Percentiles rank a stretch among this genome's conserved stretches.
These are phyloP conservation scores for Andinoacara biseriatus DNA, from an alignment of 2,113 vertebrate genomes.

Conservation along the genomic window DNA sequence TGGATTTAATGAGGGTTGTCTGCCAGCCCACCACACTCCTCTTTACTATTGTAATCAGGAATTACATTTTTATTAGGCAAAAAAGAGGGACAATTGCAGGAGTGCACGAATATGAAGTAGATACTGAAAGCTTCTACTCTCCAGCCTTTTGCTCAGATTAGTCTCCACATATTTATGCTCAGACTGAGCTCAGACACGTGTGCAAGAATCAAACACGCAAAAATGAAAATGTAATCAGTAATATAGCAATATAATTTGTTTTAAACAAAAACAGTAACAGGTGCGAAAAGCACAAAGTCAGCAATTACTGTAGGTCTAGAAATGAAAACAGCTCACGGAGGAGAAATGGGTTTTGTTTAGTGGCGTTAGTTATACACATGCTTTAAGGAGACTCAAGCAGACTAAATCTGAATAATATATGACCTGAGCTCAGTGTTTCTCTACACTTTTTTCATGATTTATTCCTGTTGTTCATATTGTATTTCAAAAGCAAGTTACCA, in stretches of 20 bases:
- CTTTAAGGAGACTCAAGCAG: too few species aligned
- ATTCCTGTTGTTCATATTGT: not conserved
- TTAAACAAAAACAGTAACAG: not conserved
- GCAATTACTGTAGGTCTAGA: not conserved
- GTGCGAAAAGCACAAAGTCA: not conserved
- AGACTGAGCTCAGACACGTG: not conserved
- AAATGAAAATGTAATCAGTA: not conserved
- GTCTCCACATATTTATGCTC: not conserved
- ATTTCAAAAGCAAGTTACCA: not conserved
- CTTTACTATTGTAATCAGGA: slow-evolving; percentile 31
- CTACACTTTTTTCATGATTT: not conserved
- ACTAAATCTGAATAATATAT: too few species aligned
- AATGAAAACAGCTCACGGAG: not conserved
- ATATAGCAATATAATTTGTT: not conserved
- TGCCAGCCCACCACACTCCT: slow-evolving; percentile 30
- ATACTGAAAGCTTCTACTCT: not conserved
- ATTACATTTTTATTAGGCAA: slow-evolving; percentile 3
- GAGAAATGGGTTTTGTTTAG: not conserved
- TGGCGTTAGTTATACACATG: not conserved
- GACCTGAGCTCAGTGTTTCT: not conserved
- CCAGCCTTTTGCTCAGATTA: not conserved
- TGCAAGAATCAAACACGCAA: not conserved
- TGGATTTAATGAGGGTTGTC: slow-evolving; percentile 52
- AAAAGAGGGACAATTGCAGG: not conserved
- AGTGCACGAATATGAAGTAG: not conserved